These are phyloP conservation scores for Suricata suricatta DNA, from an alignment of 2,113 vertebrate species.

Conservation along the genomic window DNA sequence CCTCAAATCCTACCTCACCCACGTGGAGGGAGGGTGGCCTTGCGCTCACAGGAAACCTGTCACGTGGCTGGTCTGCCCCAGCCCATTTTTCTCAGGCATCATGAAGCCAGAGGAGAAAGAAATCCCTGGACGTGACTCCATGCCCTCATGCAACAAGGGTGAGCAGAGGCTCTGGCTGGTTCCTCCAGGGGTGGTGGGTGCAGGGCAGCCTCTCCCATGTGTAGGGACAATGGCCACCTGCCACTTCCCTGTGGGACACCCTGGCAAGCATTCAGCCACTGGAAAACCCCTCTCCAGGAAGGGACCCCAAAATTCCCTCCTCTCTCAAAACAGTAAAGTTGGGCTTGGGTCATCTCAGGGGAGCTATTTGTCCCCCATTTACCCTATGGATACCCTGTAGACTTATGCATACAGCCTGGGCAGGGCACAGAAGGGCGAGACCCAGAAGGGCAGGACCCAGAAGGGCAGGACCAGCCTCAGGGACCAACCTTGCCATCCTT, in stretches of 20 bases:
- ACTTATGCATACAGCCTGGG: not conserved
- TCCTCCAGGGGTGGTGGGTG: no score
- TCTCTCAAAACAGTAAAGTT: not conserved
- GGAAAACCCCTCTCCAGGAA: not conserved
- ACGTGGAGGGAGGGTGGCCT: not conserved
- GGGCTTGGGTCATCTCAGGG: not conserved
- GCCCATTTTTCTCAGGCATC: not conserved
- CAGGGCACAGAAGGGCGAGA: not conserved
- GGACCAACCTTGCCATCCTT: not conserved
- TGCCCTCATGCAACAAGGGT: not conserved
- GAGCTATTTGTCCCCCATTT: no score
- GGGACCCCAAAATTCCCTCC: no score
- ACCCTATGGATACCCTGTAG: not conserved
- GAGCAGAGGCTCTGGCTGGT: not conserved
- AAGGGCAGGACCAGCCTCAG: not conserved
- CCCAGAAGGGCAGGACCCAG: not conserved
- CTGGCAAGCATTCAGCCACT: not conserved
- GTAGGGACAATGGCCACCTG: not conserved
- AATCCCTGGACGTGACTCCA: not conserved
- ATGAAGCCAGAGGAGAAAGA: not conserved
- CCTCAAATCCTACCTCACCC: not conserved
- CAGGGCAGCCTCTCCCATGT: no score
- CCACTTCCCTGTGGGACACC: not conserved
- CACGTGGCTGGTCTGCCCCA: not conserved
- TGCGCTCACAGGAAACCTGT: not conserved